Conservation (phyloP, 2,888 invertebrate genomes). For the Platycheirus rosarum region DNA sequence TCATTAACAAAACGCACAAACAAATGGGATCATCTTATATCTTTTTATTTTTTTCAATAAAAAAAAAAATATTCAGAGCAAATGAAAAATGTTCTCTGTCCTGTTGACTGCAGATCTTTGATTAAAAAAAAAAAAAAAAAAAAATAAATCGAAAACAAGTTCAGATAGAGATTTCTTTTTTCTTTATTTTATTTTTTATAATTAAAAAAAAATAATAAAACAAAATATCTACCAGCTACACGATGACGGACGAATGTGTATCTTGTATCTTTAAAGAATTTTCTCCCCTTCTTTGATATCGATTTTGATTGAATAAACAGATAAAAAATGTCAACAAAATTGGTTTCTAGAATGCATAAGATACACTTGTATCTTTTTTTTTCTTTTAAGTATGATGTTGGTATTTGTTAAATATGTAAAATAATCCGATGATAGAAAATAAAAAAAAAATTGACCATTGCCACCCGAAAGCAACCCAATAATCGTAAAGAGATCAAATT, state of each 20-base stretch:
- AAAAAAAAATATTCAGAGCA: conserved; percentile 22
- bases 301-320: conserved; percentile 65
- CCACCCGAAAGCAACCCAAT: conserved; percentile 71
- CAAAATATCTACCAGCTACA: conserved; percentile 15
- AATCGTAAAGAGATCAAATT: conserved; percentile 73
- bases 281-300: conserved; percentile 34
- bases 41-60: conserved; percentile 8
- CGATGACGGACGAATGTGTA: conserved; percentile 10
- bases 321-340: conserved; percentile 55
- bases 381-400: neutral
- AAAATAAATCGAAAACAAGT: conserved; percentile 45
- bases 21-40: conserved; percentile 53
- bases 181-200: conserved; percentile 41
- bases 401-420: conserved; percentile 60
- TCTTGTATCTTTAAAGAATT: conserved; percentile 28
- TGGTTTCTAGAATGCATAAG: conserved; percentile 54
- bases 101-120: conserved; percentile 37
- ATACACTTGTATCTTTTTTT: conserved; percentile 49
- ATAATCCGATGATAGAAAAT: conserved; percentile 53
- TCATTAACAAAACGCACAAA: conserved; percentile 70
- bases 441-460: conserved; percentile 49
- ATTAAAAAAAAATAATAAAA: conserved; percentile 50
- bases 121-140: conserved; percentile 8
- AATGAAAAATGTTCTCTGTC: conserved; percentile 17
- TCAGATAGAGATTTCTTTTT: conserved; percentile 26